Percentiles rank a stretch among this genome's conserved stretches.
phyloP scores from a whole-genome alignment of 2,797 vertebrate genomes.

The Sebastes itinus region DNA sequence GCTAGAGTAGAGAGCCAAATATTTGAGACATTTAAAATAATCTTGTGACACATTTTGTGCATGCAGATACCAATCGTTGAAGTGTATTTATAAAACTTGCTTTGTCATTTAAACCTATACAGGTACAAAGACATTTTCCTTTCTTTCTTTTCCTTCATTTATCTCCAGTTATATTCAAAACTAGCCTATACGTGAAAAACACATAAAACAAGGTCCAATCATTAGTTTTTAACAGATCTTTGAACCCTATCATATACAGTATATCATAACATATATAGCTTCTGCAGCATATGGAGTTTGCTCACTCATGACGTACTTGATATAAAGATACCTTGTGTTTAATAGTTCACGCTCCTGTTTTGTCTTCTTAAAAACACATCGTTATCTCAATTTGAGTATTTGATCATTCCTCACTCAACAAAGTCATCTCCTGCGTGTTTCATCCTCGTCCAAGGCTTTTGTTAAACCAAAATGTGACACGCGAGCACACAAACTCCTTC shows the following conservation, averaged over 20 bases:
- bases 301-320: not conserved
- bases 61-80: not conserved
- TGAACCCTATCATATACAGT: not conserved
- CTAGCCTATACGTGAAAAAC: not conserved
- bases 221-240: not conserved
- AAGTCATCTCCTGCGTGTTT: conserved; percentile 33
- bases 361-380: not conserved
- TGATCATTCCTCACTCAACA: not conserved
- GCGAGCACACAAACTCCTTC: conserved; percentile 33
- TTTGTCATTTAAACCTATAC: not conserved
- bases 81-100: not conserved
- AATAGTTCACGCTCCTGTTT: not conserved
- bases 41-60: not conserved
- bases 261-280: not conserved
- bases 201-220: not conserved
- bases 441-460: conserved; percentile 30
- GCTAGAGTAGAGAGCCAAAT: not conserved
- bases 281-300: not conserved
- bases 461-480: conserved; percentile 43
- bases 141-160: not conserved
- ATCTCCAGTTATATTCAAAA: not conserved
- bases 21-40: not conserved
- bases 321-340: not conserved
- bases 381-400: conserved; percentile 31
- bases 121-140: not conserved